Conservation (phyloP, 2,888 invertebrate genomes). For the Meganola albula region DNA sequence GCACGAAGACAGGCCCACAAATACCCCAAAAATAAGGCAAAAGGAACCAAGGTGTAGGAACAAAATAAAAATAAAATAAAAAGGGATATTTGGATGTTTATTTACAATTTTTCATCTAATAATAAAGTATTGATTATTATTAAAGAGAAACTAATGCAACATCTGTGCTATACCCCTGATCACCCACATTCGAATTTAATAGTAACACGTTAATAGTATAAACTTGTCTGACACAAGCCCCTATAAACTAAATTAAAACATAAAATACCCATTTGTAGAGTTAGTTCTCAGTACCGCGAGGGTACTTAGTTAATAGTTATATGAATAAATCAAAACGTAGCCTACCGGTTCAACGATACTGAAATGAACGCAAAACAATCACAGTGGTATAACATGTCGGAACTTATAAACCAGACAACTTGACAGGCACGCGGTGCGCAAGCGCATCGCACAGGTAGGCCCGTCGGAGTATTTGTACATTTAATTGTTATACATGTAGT, state of each 20-base stretch:
- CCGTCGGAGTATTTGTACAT: slow-evolving; percentile 30
- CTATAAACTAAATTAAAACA: slow-evolving; percentile 60
- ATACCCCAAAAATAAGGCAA: slow-evolving; percentile 25
- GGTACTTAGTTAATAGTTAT: slow-evolving; percentile 44
- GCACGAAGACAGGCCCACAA: slow-evolving; percentile 43
- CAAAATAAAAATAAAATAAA: slow-evolving; percentile 71
- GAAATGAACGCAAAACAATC: slow-evolving; percentile 37
- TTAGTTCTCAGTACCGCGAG: slow-evolving; percentile 52
- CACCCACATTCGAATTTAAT: slow-evolving; percentile 64
- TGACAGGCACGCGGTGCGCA: slow-evolving; percentile 11
- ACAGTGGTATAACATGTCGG: slow-evolving; percentile 37
- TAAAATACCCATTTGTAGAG: slow-evolving; percentile 64
- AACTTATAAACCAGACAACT: slow-evolving; percentile 12
- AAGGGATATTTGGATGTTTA: slow-evolving; percentile 76
- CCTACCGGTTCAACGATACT: slow-evolving; percentile 44
- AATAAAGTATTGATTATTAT: slow-evolving; percentile 72
- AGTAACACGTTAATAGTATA: slow-evolving; percentile 65
- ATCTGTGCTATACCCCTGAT: slow-evolving; percentile 60
- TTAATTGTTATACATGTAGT: slow-evolving; percentile 26
- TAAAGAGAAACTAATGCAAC: slow-evolving; percentile 66
- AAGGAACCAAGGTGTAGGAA: slow-evolving; percentile 25
- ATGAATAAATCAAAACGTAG: slow-evolving; percentile 28
- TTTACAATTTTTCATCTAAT: slow-evolving; percentile 73
- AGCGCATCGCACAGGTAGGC: background rate
- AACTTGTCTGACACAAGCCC: slow-evolving; percentile 55